A percentile compares a stretch with the other conserved stretches of the same genome.
Evolutionary conservation across 2,797 vertebrate genomes (phyloP).

Genomic region (Cryptoblepharus egeriae): DNA sequence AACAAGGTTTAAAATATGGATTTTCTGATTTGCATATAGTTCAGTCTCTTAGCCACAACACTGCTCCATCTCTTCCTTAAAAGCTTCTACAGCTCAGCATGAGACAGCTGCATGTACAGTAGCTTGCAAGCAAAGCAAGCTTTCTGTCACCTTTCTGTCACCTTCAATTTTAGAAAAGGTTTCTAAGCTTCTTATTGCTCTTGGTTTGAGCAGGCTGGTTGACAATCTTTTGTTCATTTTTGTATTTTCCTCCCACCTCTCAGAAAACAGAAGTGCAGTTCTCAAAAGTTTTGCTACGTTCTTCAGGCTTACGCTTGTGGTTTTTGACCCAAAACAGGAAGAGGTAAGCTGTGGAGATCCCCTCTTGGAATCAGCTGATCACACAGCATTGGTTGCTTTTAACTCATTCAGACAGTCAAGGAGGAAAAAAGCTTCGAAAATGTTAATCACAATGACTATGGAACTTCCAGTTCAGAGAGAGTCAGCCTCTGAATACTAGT

Average conservation of each 20-base stretch:
- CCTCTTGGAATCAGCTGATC: conserved; percentile 66
- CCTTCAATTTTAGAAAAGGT: background rate
- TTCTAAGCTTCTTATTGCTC: background rate
- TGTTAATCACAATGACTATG: no score
- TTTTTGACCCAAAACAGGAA: conserved; percentile 77
- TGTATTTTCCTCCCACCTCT: background rate
- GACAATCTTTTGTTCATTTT: background rate
- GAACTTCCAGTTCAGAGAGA: no score
- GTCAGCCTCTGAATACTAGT: no score
- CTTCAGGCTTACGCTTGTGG: conserved; percentile 53
- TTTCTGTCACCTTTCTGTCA: background rate
- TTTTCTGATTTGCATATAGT: background rate
- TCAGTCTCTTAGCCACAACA: background rate
- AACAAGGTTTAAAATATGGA: background rate
- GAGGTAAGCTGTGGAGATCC: conserved; percentile 63
- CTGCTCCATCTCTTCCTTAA: background rate
- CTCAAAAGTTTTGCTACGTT: conserved; percentile 65
- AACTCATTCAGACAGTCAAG: conserved; percentile 49
- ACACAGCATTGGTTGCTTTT: conserved; percentile 38
- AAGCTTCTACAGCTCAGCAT: background rate
- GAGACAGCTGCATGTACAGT: background rate
- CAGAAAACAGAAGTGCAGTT: conserved; percentile 76
- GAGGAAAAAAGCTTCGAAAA: background rate
- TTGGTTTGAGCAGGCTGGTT: background rate
- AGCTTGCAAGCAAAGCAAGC: background rate